These are phyloP conservation scores for Schrankia costaestrigalis DNA, from an alignment of 2,888 invertebrate genomes.

Conservation along the genomic window DNA sequence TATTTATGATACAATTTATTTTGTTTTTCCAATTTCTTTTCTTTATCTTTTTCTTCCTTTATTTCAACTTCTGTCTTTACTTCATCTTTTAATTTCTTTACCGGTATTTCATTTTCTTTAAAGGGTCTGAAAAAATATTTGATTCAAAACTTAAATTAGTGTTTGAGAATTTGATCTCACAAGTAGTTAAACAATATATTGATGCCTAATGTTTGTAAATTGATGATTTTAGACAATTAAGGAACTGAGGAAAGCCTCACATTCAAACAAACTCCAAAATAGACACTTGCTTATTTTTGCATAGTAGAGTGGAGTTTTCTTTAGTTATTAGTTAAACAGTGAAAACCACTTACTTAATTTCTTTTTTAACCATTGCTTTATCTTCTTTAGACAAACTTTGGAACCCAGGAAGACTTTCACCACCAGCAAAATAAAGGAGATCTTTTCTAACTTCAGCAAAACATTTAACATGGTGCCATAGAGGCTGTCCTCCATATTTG, in stretches of 20 bases:
- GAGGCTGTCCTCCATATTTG: constrained; percentile 90
- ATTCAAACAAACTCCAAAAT: too few species aligned
- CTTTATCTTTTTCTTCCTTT: constrained; percentile 73
- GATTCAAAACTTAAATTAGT: background rate
- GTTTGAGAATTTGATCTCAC: too few species aligned
- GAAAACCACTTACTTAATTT: constrained; percentile 81
- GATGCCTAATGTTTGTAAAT: too few species aligned
- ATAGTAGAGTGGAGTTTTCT: too few species aligned
- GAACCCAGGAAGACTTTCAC: constrained; percentile 89
- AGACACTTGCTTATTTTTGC: too few species aligned
- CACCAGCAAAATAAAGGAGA: constrained; percentile 86
- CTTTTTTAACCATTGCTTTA: constrained; percentile 80
- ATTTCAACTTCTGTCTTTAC: constrained; percentile 76
- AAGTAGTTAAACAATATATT: too few species aligned
- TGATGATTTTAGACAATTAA: too few species aligned
- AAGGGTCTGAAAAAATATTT: constrained; percentile 41
- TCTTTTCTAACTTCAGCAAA: constrained; percentile 88
- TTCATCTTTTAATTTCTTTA: constrained; percentile 86
- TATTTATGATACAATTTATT: constrained; percentile 79
- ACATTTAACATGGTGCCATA: constrained; percentile 96
- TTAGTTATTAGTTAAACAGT: background rate
- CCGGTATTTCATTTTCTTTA: constrained; percentile 77
- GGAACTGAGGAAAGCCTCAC: too few species aligned
- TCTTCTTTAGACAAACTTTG: constrained; percentile 86
- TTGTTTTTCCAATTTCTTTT: constrained; percentile 85